These are phyloP conservation scores for Martes martes DNA, from an alignment of 2,113 vertebrate species.

Conservation along the genomic window DNA sequence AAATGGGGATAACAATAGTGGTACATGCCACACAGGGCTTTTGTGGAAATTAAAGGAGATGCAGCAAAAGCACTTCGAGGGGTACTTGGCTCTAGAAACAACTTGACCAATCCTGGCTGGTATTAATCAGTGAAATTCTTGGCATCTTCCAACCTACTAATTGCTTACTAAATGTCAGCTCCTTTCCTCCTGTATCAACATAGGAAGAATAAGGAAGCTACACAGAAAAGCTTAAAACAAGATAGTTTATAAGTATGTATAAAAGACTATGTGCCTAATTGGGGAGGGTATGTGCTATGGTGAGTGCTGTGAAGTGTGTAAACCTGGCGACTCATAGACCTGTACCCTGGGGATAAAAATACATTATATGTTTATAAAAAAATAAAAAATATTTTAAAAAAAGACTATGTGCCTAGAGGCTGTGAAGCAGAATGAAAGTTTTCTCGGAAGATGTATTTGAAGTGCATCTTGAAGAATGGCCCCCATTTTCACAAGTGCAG, in stretches of 20 bases:
- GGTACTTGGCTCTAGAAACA: neutral
- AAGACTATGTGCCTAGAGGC: neutral
- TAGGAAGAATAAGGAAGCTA: neutral
- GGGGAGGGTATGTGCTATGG: too few relatives aligned
- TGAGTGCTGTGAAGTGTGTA: too few relatives aligned
- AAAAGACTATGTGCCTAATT: neutral
- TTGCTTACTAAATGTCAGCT: neutral
- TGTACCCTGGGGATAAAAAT: too few relatives aligned
- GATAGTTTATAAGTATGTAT: neutral
- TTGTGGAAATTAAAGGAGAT: neutral
- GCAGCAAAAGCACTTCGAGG: neutral
- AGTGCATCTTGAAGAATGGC: neutral
- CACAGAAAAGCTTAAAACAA: neutral
- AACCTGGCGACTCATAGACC: too few relatives aligned
- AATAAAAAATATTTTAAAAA: too few relatives aligned
- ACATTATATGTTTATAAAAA: too few relatives aligned
- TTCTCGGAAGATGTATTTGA: neutral
- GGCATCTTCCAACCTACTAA: neutral
- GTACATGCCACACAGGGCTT: neutral
- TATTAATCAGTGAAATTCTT: neutral
- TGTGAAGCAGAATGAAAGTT: neutral
- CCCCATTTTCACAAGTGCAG: neutral
- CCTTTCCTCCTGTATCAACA: neutral
- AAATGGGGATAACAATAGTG: neutral
- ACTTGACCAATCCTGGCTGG: neutral